A percentile compares a stretch with the other conserved stretches of the same genome.
These are phyloP conservation scores for Mystacides longicornis DNA, from an alignment of 2,888 invertebrate species.

Conservation along the genomic window DNA sequence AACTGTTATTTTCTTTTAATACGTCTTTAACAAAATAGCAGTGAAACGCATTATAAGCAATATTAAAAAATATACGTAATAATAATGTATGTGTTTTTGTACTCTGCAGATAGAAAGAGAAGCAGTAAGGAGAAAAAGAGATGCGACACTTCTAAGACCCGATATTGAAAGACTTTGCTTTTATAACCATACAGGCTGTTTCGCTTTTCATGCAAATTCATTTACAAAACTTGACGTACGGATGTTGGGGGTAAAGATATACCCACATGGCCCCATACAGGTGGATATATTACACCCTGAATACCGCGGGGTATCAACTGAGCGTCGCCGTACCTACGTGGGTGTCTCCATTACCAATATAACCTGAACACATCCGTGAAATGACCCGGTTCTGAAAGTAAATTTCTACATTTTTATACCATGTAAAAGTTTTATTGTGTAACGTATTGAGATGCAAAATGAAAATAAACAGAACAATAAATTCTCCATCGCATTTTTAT, in stretches of 20 bases:
- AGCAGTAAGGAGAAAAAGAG: not conserved
- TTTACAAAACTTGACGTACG: conserved; percentile 8
- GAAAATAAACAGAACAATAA: not conserved
- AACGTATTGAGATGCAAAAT: not conserved
- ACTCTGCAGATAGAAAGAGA: too few relatives aligned
- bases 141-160: not conserved
- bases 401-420: not conserved
- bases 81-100: too few relatives aligned
- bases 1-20: too few relatives aligned
- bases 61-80: too few relatives aligned
- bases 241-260: conserved; percentile 7
- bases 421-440: not conserved
- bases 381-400: not conserved
- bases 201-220: conserved; percentile 17
- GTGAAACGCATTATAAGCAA: too few relatives aligned
- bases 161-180: conserved; percentile 15
- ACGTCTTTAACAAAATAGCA: too few relatives aligned
- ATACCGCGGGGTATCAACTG: too few relatives aligned
- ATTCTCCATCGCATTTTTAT: not conserved
- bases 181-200: conserved; percentile 15
- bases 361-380: not conserved
- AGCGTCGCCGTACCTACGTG: not conserved
- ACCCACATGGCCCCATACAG: too few relatives aligned
- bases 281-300: not conserved
- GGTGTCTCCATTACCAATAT: not conserved